Evolutionary conservation across 2,797 vertebrate genomes (phyloP).

Genomic region (Sphaeramia orbicularis): DNA sequence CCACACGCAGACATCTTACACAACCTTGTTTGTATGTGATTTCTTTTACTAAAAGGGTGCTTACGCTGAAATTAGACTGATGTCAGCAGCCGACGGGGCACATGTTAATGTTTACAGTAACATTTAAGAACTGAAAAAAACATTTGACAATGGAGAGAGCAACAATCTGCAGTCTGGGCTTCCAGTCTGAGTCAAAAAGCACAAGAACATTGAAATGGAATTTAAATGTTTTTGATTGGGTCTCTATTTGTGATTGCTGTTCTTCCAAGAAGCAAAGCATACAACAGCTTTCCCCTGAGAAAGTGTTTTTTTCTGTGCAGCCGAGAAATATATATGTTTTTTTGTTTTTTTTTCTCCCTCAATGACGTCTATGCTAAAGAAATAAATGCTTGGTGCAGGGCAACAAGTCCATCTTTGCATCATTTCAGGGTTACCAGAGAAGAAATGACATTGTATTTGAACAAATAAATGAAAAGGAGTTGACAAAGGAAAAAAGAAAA

Average conservation of each 20-base stretch:
- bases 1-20: background rate
- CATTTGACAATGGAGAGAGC: background rate
- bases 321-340: background rate
- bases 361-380: background rate
- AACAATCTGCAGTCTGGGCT: background rate
- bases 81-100: background rate
- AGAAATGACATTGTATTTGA: no score
- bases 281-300: background rate
- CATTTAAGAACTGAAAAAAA: slow-evolving; percentile 1
- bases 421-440: background rate
- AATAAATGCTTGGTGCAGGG: background rate
- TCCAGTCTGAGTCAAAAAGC: background rate
- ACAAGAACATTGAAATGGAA: background rate
- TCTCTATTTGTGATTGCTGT: background rate
- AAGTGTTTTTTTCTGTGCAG: background rate
- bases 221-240: background rate
- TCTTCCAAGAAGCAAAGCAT: background rate
- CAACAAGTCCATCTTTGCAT: background rate
- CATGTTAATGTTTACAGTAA: background rate
- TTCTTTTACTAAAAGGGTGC: slow-evolving; percentile 2
- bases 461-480: no score
- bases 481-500: no score
- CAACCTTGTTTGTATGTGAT: slow-evolving; percentile 10
- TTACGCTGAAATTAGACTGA: background rate
- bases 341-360: background rate